Evolutionary conservation across 1,140 invertebrate genomes (phyloP), one percentile per base, ranked within the genome.

Genomic region (Coenobita brevimanus): DNA sequence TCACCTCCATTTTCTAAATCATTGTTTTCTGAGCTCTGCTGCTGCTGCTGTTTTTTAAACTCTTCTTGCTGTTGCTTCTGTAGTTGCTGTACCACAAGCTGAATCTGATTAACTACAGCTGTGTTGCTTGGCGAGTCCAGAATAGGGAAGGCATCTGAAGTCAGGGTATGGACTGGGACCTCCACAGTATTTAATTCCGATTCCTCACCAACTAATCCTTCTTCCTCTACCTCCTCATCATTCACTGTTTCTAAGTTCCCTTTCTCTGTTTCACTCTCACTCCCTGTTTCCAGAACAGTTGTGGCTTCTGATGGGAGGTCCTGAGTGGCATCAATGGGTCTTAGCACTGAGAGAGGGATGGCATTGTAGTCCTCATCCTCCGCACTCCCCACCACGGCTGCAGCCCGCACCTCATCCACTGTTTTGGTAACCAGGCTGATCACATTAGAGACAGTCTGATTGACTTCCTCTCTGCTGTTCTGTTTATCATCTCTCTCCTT

Each of bases 61-160:
- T 36, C 64, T 41, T 50, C 43, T 46, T 76, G 24, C 41, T 86
- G 75, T 41, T 86, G 10, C 43, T 80, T 43, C 64, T 87, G 84
- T 24, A 87, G 43, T 21, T 87, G 84, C 24, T 80, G 30, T 43
- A 87, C 76, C 30, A 87, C 76, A 36, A 50, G 62, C 24, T 87
- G 76, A 15, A 87, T 87, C 36, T 87, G 84, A 43, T 62, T 80
- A n/a, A 87, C 69, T 21, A 87, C 84, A 24, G 41, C 84, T 24
- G 79, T 64, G 33, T 87, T 87, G 36, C 76, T 67, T 8, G 50
- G 60, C 3, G 84, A 87, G 33, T 80, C 38, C 17, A 87, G 43
- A 30, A 80, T 69, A 1, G 76, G 84, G 27, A 87, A 2, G 6
- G 54, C 27, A 15, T 46, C 71, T 43, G 46, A 50, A 50, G 46